Evolutionary conservation across 2,113 vertebrate genomes (phyloP).

Genomic region (Myxocyprinus asiaticus): DNA sequence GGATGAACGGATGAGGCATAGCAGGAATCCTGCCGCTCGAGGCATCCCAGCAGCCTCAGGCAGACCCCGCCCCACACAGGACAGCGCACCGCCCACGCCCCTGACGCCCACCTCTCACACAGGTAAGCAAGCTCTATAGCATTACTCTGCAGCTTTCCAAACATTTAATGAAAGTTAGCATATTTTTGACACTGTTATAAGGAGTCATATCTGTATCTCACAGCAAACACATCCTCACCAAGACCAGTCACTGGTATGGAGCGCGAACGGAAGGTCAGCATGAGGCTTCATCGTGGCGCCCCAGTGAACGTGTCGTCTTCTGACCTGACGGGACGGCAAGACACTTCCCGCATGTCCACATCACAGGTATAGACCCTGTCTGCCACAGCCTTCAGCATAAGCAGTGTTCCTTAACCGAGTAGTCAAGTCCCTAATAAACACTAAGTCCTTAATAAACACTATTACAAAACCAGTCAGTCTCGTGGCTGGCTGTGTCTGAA

Average conservation of each 20-base stretch:
- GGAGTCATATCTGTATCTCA: background rate
- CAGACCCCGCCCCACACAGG: constrained; percentile 84
- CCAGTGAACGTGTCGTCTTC: constrained; percentile 92
- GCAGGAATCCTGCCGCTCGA: constrained; percentile 83
- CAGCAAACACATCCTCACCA: constrained; percentile 88
- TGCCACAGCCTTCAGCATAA: background rate
- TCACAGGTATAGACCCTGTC: constrained; percentile 74
- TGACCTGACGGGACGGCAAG: constrained; percentile 91
- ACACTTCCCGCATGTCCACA: constrained; percentile 95
- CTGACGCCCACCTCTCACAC: constrained; percentile 93
- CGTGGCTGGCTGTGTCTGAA: background rate
- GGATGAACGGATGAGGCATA: constrained; percentile 87
- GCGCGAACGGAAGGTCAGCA: constrained; percentile 93
- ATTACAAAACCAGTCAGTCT: background rate
- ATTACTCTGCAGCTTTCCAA: background rate
- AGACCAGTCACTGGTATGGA: constrained; percentile 87
- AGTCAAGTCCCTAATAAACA: background rate
- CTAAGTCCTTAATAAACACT: background rate
- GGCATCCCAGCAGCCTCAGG: constrained; percentile 88
- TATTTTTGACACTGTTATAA: background rate
- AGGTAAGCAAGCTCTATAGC: constrained; percentile 67
- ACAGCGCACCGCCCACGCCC: constrained; percentile 83
- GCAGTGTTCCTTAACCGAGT: constrained; percentile 14
- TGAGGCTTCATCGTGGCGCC: constrained; percentile 91
- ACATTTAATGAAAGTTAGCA: background rate